phyloP scores from a whole-genome alignment of 2,888 invertebrate genomes.

The Lutraria lutraria region DNA sequence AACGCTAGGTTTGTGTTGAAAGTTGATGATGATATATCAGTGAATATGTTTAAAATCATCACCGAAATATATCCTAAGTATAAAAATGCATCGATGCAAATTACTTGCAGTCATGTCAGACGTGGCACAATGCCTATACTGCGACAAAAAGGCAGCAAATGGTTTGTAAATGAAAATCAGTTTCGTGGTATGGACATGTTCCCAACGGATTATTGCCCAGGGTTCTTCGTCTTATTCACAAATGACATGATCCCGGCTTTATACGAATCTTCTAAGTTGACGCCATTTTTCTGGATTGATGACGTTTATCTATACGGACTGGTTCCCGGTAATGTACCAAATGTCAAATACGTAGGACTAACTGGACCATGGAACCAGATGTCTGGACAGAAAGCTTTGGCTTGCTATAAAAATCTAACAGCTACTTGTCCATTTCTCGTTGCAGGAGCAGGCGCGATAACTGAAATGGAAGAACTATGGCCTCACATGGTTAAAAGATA shows the following conservation, averaged over 20 bases:
- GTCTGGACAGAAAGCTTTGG: conserved; percentile 7
- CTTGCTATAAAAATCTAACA: conserved; percentile 10
- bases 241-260: too few relatives aligned
- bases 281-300: too few relatives aligned
- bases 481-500: background rate
- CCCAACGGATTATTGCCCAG: conserved; percentile 33
- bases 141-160: conserved; percentile 17
- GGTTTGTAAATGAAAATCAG: conserved; percentile 15
- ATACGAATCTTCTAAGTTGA: too few relatives aligned
- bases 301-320: too few relatives aligned
- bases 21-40: too few relatives aligned
- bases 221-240: too few relatives aligned
- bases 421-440: background rate
- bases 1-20: too few relatives aligned
- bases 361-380: conserved; percentile 4
- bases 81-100: background rate
- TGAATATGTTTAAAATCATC: too few relatives aligned
- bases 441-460: background rate
- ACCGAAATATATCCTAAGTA: conserved; percentile 8
- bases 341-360: background rate
- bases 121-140: conserved; percentile 9
- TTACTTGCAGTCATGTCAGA: conserved; percentile 14
- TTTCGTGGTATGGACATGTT: background rate
- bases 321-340: too few relatives aligned
- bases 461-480: too few relatives aligned